Conservation (phyloP, 2,797 vertebrate species). For the Nyctalus aviator region DNA sequence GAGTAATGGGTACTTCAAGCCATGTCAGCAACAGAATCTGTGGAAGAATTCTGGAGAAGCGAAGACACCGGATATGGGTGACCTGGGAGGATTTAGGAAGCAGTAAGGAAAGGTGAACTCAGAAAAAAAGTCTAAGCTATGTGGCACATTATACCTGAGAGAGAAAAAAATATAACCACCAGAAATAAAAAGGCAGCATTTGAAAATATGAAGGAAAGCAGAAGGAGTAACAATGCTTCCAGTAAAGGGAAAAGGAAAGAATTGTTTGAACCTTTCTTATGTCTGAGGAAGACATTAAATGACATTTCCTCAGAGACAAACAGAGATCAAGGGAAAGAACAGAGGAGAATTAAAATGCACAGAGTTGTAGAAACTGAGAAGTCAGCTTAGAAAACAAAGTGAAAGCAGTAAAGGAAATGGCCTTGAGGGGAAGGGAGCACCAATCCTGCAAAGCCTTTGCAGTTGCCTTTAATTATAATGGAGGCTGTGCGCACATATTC, state of each 20-base stretch:
- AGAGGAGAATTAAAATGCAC: constrained; percentile 61
- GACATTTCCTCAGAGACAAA: constrained; percentile 74
- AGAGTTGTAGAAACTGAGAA: constrained; percentile 61
- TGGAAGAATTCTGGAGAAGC: constrained; percentile 83
- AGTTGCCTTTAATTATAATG: constrained; percentile 68
- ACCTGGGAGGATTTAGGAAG: constrained; percentile 84
- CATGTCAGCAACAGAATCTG: constrained; percentile 83
- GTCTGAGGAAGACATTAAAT: constrained; percentile 53
- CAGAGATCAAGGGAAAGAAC: constrained; percentile 57
- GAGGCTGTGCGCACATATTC: constrained; percentile 64
- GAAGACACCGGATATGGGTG: constrained; percentile 82
- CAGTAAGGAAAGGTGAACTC: constrained; percentile 82
- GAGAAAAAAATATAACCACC: constrained; percentile 37
- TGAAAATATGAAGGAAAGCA: constrained; percentile 70
- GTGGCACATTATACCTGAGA: constrained; percentile 74
- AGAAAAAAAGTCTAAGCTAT: constrained; percentile 78
- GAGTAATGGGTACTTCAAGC: constrained; percentile 81
- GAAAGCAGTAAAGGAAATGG: constrained; percentile 43
- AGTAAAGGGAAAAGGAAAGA: constrained; percentile 57
- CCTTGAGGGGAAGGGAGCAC: background rate
- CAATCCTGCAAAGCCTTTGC: constrained; percentile 58
- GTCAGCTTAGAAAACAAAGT: constrained; percentile 61
- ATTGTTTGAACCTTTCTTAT: constrained; percentile 2
- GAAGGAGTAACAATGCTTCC: constrained; percentile 66
- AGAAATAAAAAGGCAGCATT: constrained; percentile 70